Evolutionary conservation across 2,797 vertebrate species (phyloP).

Genomic region (Mormyrus hasselquistii): DNA sequence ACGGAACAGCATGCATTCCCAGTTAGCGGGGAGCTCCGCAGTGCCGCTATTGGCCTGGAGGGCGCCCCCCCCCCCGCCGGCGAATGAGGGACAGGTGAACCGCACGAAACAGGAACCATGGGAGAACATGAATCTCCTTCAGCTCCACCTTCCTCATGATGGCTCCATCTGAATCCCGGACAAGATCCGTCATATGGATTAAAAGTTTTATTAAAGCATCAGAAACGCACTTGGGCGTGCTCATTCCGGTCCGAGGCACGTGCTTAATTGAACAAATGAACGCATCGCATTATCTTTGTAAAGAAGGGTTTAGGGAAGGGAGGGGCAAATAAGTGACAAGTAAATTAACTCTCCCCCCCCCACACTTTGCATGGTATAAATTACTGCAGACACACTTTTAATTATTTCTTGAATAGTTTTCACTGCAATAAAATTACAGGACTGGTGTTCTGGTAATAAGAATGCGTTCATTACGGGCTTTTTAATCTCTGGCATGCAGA

Average conservation of each 20-base stretch:
- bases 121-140: slow-evolving; percentile 31
- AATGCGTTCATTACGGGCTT: slow-evolving; percentile 53
- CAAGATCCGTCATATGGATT: slow-evolving; percentile 39
- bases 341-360: slow-evolving; percentile 52
- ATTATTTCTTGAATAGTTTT: slow-evolving; percentile 58
- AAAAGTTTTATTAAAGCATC: slow-evolving; percentile 53
- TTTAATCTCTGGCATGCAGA: slow-evolving; percentile 9
- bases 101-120: slow-evolving; percentile 29
- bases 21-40: background rate
- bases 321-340: slow-evolving; percentile 43
- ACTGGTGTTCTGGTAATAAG: slow-evolving; percentile 55
- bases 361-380: slow-evolving; percentile 49
- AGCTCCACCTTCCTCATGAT: slow-evolving; percentile 29
- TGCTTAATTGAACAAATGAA: slow-evolving; percentile 52
- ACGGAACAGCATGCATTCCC: background rate
- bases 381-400: slow-evolving; percentile 58
- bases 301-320: slow-evolving; percentile 21
- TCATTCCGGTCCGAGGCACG: slow-evolving; percentile 36
- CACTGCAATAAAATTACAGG: slow-evolving; percentile 47
- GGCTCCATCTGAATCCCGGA: slow-evolving; percentile 33
- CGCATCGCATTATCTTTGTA: slow-evolving; percentile 41
- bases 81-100: slow-evolving; percentile 12
- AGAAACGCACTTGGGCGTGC: slow-evolving; percentile 35
- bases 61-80: background rate
- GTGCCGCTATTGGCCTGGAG: background rate